Evolutionary conservation across 2,797 vertebrate genomes (phyloP).

Genomic region (Coluber constrictor): DNA sequence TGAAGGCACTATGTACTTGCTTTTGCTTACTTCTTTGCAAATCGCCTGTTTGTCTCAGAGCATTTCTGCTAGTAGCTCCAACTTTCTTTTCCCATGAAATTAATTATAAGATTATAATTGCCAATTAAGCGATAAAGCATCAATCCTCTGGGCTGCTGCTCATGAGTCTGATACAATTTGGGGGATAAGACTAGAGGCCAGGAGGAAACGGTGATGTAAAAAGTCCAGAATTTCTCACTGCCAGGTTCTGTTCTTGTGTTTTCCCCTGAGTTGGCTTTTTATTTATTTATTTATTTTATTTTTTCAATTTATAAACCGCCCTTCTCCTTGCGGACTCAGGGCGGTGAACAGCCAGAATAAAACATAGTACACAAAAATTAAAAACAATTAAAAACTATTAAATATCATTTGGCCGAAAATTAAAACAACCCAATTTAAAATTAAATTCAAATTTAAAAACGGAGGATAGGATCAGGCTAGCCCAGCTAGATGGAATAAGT

Average conservation of each 20-base stretch:
- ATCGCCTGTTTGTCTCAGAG: constrained; percentile 28
- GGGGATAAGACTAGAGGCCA: constrained; percentile 18
- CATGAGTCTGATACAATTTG: constrained; percentile 7
- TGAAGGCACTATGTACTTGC: not conserved
- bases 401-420: no score
- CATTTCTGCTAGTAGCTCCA: constrained; percentile 21
- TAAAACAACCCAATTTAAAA: no score
- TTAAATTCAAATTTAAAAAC: no score
- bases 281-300: no score
- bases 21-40: constrained; percentile 29
- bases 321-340: no score
- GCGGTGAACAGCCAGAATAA: no score
- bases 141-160: constrained; percentile 33
- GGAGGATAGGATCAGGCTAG: no score
- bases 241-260: not conserved
- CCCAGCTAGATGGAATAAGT: no score
- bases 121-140: constrained; percentile 57
- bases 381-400: no score
- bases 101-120: constrained; percentile 63
- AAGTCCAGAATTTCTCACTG: not conserved
- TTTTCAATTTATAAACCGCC: no score
- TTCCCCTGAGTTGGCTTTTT: not conserved
- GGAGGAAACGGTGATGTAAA: constrained; percentile 1
- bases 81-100: constrained; percentile 42
- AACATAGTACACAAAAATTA: no score